Conservation (phyloP, 2,888 invertebrate species). For the Nemotelus nigrinus region DNA sequence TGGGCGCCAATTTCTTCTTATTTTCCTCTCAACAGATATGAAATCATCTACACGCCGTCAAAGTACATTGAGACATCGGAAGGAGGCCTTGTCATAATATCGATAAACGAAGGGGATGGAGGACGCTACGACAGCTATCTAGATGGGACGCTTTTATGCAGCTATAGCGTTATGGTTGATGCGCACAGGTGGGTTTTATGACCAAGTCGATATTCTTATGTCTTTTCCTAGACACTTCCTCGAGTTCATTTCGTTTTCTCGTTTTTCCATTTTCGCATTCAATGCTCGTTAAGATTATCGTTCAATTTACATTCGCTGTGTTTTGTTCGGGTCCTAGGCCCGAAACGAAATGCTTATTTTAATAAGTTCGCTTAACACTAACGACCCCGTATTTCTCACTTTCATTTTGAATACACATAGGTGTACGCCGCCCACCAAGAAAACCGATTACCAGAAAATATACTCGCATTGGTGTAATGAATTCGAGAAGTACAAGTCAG, state of each 20-base stretch:
- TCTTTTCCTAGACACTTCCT: neutral
- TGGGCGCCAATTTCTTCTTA: neutral
- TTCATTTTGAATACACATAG: constrained; percentile 57
- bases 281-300: constrained; percentile 46
- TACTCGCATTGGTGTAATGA: constrained; percentile 99
- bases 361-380: constrained; percentile 38
- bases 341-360: constrained; percentile 32
- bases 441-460: constrained; percentile 92
- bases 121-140: constrained; percentile 93
- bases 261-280: constrained; percentile 18
- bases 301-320: constrained; percentile 40
- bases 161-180: constrained; percentile 92
- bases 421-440: constrained; percentile 89
- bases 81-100: constrained; percentile 88
- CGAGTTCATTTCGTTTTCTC: neutral
- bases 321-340: neutral
- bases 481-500: constrained; percentile 95
- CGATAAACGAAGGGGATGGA: constrained; percentile 87
- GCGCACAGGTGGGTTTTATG: constrained; percentile 74
- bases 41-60: constrained; percentile 75
- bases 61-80: constrained; percentile 94
- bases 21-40: constrained; percentile 57
- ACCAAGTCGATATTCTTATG: constrained; percentile 35
- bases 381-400: constrained; percentile 20
- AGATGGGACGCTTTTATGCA: constrained; percentile 86